Evolutionary conservation across 1,140 invertebrate species (phyloP), one percentile per base, ranked within the genome.

Genomic region (Drosophila bocki): DNA sequence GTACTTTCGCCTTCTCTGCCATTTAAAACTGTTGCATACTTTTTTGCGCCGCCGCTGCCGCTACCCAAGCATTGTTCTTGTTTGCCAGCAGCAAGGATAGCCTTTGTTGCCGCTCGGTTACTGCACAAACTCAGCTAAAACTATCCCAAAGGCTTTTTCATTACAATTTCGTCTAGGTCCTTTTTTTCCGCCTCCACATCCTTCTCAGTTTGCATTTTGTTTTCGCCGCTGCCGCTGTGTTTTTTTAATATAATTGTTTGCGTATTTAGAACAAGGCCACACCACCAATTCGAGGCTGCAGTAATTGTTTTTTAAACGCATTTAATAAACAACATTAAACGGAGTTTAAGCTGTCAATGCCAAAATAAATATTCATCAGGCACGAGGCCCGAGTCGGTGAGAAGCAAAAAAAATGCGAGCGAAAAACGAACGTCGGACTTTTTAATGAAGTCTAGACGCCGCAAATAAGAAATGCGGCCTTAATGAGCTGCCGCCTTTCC

Each of bases 111-210:
- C 60, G 50, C 74, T 58, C 62, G 67, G 54, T 75, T 78, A 39
- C 78, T 78, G 70, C 47, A 68, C 72, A 77, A 77, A 78, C 75
- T 78, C 60, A 67, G 33, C 78, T 68, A 59, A 85, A 90, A 85
- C 81, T 90, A 90, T 82, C 78, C 85, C 72, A 79, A 82, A 85
- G 85, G 81, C 85, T 90, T 90, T 90, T 90, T 90, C 85, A 90
- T 90, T 90, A 91, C 63, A 65, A 79, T 71, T 85, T 82, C 71
- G 58, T 62, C 68, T 53, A 37, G 50, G n/a, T 61, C 51, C 50
- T 51, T 61, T 58, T 29, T 39, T 39, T 42, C n/a, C 12, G n/a
- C 22, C 41, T n/a, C 39, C 56, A 15, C 39, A 13, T 29, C 22
- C 41, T 26, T 22, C 50, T 11, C 39, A 41, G 19, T 45, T 35